Conservation (phyloP, 2,113 vertebrate genomes). For the Pleuronectes platessa region DNA sequence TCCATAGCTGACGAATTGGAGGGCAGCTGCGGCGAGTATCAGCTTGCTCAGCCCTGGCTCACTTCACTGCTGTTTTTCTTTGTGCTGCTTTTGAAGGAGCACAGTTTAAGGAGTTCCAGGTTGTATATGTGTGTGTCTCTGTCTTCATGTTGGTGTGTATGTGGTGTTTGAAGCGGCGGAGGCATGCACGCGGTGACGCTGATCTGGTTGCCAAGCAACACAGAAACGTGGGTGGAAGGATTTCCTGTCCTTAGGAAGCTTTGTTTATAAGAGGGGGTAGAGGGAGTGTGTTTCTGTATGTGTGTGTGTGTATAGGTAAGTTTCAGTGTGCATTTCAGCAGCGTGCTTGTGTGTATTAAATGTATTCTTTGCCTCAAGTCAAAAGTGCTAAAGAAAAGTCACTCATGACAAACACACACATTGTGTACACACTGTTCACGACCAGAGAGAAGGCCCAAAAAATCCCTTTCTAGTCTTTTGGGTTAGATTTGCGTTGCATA, state of each 20-base stretch:
- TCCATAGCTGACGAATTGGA: constrained; percentile 61
- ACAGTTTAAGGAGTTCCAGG: constrained; percentile 49
- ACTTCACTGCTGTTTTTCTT: constrained; percentile 13
- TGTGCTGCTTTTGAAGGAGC: constrained; percentile 49
- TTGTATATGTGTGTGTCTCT: constrained; percentile 16
- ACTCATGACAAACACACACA: constrained; percentile 47
- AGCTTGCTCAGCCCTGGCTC: constrained; percentile 47
- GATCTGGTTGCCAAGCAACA: constrained; percentile 75
- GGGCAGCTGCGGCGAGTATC: constrained; percentile 60
- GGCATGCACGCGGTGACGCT: constrained; percentile 77
- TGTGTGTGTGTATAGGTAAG: constrained; percentile 25
- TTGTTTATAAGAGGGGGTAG: constrained; percentile 67
- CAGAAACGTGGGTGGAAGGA: constrained; percentile 80
- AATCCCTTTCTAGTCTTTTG: constrained; percentile 45
- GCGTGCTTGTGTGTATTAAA: constrained; percentile 61
- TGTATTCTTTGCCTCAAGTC: constrained; percentile 56
- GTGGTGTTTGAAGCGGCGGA: constrained; percentile 54
- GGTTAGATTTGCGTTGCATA: constrained; percentile 67
- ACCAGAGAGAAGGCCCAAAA: constrained; percentile 17
- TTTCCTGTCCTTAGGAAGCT: constrained; percentile 82
- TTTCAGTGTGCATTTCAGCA: constrained; percentile 43
- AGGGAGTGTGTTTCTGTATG: constrained; percentile 16
- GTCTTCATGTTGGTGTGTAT: constrained; percentile 41
- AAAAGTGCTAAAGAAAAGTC: constrained; percentile 57
- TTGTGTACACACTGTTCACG: background rate